Base-by-base conservation (phyloP, 2,888 invertebrate genomes). In the Psylliodes chrysocephalus region DNA sequence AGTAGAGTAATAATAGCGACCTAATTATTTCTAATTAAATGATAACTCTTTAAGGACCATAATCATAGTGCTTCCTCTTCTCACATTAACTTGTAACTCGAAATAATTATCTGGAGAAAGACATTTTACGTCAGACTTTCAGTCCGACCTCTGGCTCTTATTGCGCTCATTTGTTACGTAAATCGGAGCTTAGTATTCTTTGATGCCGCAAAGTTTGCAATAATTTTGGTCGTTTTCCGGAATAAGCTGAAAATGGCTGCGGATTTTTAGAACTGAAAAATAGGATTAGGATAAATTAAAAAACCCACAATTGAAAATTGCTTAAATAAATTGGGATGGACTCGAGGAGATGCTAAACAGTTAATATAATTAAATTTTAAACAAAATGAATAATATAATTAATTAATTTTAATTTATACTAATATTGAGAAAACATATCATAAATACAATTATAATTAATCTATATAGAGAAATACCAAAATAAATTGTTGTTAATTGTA, bases 1-100 rank as follows among this genome's bases (percentile, higher is more conserved):
- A 25, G 6, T n/a, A 22, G 25, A 25, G 17, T 15, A 35, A 47
- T 57, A 47, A 47, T 57, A 33, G 25, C 17, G 6, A 10, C 25
- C 49, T 40, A 59, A 59, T 59, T 59, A 49, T 49, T 59, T 59
- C 59, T 59, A 59, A 59, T 59, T 59, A 59, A 59, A 59, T 49
- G 59, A 59, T 59, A 59, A 59, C 57, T 40, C 57, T 59, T 59
- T 59, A 49, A 59, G 49, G 28, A 18, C 51, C 25, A 28, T 49
- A 59, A 38, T 59, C 49, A 49, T 28, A 25, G 59, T 28, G 35
- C 49, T 51, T 51, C 38, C 17, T 59, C 49, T 49, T 33, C 40
- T 38, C 49, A 59, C 59, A 59, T 59, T 59, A 49, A 49, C 49
- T 59, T 51, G 59, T 59, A 59, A 59, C 49, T 49, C 40, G 49